These are phyloP conservation scores for Phytoseiulus persimilis DNA, from an alignment of 2,888 invertebrate species.

Conservation along the genomic window DNA sequence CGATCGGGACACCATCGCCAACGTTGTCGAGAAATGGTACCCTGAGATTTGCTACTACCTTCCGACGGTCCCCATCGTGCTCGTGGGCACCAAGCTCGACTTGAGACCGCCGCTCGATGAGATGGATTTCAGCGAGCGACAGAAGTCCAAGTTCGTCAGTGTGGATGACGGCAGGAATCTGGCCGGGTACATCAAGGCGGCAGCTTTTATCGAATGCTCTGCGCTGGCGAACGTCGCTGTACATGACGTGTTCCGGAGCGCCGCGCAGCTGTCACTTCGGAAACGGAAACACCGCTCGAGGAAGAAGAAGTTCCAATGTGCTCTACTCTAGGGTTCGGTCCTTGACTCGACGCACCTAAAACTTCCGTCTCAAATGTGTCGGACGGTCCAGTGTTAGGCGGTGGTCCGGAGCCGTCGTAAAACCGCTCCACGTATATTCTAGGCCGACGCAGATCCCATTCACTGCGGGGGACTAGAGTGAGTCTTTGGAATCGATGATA, in stretches of 20 bases:
- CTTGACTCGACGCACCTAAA: neutral
- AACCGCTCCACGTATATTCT: too few species aligned
- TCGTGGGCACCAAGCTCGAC: constrained; percentile 32
- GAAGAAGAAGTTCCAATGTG: neutral
- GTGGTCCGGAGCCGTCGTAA: too few species aligned
- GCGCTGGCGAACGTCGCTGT: constrained; percentile 27
- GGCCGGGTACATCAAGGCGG: constrained; percentile 8
- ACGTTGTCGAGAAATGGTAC: constrained; percentile 23
- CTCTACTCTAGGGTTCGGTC: neutral
- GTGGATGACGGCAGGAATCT: constrained; percentile 13
- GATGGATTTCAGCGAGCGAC: neutral
- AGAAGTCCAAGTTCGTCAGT: neutral
- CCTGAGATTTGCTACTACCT: constrained; percentile 21
- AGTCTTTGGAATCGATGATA: too few species aligned
- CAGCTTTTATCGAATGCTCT: constrained; percentile 6
- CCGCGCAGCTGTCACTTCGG: neutral
- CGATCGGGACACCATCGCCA: constrained; percentile 8
- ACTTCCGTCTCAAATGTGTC: neutral
- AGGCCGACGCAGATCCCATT: too few species aligned
- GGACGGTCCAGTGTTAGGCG: neutral
- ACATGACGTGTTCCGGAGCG: neutral
- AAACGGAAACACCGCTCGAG: neutral
- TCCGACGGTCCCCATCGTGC: neutral
- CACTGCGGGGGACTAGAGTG: too few species aligned
- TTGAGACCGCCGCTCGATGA: constrained; percentile 21